phyloP scores from a whole-genome alignment of 1,140 invertebrate species.

The Papilio polyxenes region DNA sequence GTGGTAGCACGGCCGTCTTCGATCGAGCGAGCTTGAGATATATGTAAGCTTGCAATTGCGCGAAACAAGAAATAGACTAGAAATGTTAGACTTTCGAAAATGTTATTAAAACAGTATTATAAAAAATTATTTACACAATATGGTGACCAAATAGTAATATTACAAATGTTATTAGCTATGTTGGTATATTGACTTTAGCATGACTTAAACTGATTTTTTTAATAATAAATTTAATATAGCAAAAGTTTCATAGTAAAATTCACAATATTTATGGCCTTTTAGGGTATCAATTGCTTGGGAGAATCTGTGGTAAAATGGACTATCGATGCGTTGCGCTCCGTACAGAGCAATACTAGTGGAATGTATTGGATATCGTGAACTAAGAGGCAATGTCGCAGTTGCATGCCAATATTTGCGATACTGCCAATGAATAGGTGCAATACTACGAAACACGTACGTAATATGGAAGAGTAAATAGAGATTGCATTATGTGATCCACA shows the following conservation, averaged over 20 bases:
- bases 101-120: too few relatives aligned
- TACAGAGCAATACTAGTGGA: neutral
- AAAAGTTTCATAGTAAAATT: neutral
- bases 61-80: too few relatives aligned
- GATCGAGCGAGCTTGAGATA: too few relatives aligned
- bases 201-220: too few relatives aligned
- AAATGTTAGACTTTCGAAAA: too few relatives aligned
- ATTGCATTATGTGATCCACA: neutral
- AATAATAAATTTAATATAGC: too few relatives aligned
- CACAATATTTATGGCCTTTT: neutral
- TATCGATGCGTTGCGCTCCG: neutral
- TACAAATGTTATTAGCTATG: too few relatives aligned
- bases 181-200: too few relatives aligned
- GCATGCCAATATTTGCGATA: neutral
- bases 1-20: too few relatives aligned
- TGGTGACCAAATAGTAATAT: too few relatives aligned
- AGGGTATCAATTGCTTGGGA: neutral
- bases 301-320: neutral
- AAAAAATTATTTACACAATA: too few relatives aligned
- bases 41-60: too few relatives aligned
- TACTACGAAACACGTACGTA: neutral
- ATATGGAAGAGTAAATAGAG: neutral
- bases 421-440: neutral
- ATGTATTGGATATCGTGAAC: neutral
- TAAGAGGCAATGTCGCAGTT: neutral